Conservation (phyloP, 2,797 vertebrate genomes). For the Halcyon chelicuti region DNA sequence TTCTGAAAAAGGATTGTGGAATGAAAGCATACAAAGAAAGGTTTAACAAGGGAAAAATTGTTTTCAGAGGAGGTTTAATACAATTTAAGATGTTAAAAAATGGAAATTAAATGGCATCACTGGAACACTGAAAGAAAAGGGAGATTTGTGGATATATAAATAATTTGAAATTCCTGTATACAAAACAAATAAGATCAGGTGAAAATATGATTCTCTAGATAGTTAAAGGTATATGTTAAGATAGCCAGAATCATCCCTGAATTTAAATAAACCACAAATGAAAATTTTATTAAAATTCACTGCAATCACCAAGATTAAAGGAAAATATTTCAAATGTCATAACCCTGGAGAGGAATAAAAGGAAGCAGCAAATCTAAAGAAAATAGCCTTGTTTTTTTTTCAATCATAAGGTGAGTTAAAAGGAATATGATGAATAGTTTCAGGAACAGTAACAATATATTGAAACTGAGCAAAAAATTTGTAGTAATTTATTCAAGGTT, state of each 20-base stretch:
- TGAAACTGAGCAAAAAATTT: not conserved
- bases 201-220: not conserved
- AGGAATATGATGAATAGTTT: not conserved
- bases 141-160: not conserved
- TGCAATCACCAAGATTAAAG: not conserved
- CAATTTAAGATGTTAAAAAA: not conserved
- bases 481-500: not conserved
- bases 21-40: not conserved
- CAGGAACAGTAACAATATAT: not conserved
- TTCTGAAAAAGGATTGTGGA: not conserved
- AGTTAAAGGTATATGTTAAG: not conserved
- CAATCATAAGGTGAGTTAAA: not conserved
- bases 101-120: not conserved
- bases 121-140: not conserved
- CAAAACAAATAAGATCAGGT: not conserved
- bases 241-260: not conserved
- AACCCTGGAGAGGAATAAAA: not conserved
- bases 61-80: not conserved
- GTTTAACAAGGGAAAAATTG: not conserved
- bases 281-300: not conserved
- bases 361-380: not conserved
- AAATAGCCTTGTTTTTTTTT: slow-evolving; percentile 13
- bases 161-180: not conserved
- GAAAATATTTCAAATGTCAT: not conserved
- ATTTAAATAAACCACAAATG: not conserved